Evolutionary conservation across 35 echinoderm and acorn worm genomes (phyloP), one percentile per base, ranked within the genome.

Genomic region (Hemicentrotus pulcherrimus): DNA sequence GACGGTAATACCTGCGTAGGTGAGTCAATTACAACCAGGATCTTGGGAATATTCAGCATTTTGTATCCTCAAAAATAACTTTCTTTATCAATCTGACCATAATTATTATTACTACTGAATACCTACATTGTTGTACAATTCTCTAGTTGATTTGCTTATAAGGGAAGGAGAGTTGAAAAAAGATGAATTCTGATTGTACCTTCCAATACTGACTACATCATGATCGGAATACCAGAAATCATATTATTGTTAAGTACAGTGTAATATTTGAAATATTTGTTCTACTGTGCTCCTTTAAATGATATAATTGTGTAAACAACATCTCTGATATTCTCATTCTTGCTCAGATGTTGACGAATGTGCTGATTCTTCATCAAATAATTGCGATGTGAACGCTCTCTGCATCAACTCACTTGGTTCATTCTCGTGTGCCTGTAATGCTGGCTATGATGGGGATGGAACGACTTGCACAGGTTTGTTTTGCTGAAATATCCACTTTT

Each of bases 1-100:
- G 92, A 97, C 32, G 96, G 96, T 11, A 52, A 90, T 45, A 97
- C 92, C 10, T 97, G 96, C 45, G 60, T 96, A 46, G 96, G 95
- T 97, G 70, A 92, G 96, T 94, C 15, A 6, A 30, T 18, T 71
- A 50, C 4, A 65, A 32, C 55, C 31, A 33, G 28, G 33, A 14
- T 24, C 22, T 11, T 88, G 31, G 11, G 31, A 45, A 12, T 45
- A 88, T 32, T 32, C 31, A 31, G 35, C 31, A 32, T 32, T 86
- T 86, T 86, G 19, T 86, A 22, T 31, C 19, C 31, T 22, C 19
- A 4, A 86, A 4, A 86, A 4, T 86, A 86, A 86, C 4, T 86
- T 86, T 86, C 85, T 86, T 86, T 22, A 86, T 41, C 35, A 41
- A 41, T 41, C 35, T 41, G 35, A 41, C 35, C 35, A 41, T 41